Evolutionary conservation across 2,888 invertebrate species (phyloP), one percentile per base, ranked within the genome.

Genomic region (Cerceris rybyensis): DNA sequence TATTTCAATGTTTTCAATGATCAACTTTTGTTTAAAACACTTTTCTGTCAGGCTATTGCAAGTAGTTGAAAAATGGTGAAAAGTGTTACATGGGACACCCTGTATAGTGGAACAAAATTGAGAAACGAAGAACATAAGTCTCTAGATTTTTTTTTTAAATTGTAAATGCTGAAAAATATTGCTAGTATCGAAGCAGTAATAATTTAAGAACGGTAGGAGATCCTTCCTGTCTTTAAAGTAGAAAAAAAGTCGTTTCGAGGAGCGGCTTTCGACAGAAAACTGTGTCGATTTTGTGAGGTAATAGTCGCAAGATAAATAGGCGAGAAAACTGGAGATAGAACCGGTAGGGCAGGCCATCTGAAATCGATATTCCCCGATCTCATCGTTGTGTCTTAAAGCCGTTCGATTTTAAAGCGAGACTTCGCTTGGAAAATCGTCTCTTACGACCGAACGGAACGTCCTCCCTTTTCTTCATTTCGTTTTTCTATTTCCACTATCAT

Each of bases 281-380:
- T 2, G 42, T 58, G 28, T 42, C 28, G 64, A 69, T 69, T 64
- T 55, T 28, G 69, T n/a, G 28, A 67, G 63, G 14, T 39, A 61
- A 2, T n/a, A 66, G 17, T 13, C 52, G 70, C 9, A 57, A 54
- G 43, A 69, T 81, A 77, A 80, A 80, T 70, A 70, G 55, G 14
- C 63, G 52, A 55, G 42, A 66, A 52, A 70, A 74, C 50, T 70
- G 58, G 69, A 64, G 43, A 42, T 41, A 50, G 28, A 55, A 65
- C 49, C 43, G 50, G n/a, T 11, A 7, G 7, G 41, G 49, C 68
- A 59, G 46, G 65, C 58, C 52, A 28, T 7, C 59, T n/a, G 57
- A 70, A 84, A 81, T 84, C 81, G 71, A 82, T 79, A 80, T 61
- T 63, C 49, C 59, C 55, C 50, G 65, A 79, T 79, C 72, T 66